These are phyloP conservation scores for Epizoanthus scotinus DNA, from an alignment of 92 coral and sea anemone species.

Conservation along the genomic window DNA sequence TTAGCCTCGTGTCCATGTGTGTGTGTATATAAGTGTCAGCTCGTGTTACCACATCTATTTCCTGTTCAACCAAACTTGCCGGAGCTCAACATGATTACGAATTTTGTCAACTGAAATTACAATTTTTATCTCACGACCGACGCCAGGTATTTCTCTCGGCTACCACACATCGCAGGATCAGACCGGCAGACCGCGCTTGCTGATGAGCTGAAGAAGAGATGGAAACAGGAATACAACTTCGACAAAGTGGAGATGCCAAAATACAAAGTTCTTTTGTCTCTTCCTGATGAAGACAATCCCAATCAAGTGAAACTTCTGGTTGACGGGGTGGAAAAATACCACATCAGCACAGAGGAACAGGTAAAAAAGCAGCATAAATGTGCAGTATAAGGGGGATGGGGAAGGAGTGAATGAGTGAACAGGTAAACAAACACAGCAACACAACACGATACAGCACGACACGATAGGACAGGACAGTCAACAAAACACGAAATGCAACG, in stretches of 20 bases:
- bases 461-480: background rate
- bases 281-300: slow-evolving; percentile 5
- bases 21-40: too few relatives aligned
- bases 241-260: slow-evolving; percentile 23
- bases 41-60: too few relatives aligned
- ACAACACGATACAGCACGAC: background rate
- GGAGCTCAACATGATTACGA: too few relatives aligned
- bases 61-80: too few relatives aligned
- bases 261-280: slow-evolving; percentile 26
- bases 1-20: too few relatives aligned
- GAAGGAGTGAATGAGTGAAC: too few relatives aligned
- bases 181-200: background rate
- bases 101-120: background rate
- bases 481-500: background rate
- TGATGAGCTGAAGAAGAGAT: background rate
- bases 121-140: background rate
- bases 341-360: slow-evolving; percentile 32
- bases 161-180: slow-evolving; percentile 38
- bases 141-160: slow-evolving; percentile 10
- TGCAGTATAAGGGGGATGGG: too few relatives aligned
- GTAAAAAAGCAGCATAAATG: background rate
- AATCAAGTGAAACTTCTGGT: slow-evolving; percentile 38
- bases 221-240: slow-evolving; percentile 32
- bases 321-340: slow-evolving; percentile 19
- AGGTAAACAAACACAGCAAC: too few relatives aligned